A percentile compares a stretch with the other conserved stretches of the same genome.
Conservation (phyloP, 2,888 invertebrate genomes). For the Cerceris rybyensis region DNA sequence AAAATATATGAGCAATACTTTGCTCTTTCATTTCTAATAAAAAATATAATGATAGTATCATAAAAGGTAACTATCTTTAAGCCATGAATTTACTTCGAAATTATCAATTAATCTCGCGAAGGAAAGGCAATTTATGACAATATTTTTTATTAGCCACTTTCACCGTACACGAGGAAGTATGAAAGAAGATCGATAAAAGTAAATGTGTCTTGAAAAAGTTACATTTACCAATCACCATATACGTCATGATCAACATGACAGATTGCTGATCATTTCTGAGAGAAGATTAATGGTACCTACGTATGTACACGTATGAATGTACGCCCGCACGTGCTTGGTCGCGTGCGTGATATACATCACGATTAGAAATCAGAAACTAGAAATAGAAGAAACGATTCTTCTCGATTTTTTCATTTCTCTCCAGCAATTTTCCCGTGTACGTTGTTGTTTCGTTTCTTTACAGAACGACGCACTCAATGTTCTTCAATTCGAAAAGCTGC, state of each 20-base stretch:
- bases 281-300: constrained; percentile 34
- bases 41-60: no score
- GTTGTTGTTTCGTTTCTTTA: constrained; percentile 5
- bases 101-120: no score
- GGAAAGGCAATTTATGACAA: no score
- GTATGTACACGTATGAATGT: constrained; percentile 25
- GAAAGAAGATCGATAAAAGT: neutral
- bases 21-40: no score
- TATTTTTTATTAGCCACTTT: no score
- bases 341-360: constrained; percentile 1
- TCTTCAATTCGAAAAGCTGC: no score
- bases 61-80: no score
- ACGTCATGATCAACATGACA: constrained; percentile 32
- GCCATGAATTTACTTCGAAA: no score
- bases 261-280: constrained; percentile 34
- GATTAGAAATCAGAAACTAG: constrained; percentile 15
- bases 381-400: constrained; percentile 22
- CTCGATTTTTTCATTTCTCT: neutral
- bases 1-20: no score
- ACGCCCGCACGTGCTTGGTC: constrained; percentile 4
- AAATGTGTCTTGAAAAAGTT: neutral
- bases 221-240: neutral
- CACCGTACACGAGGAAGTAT: no score
- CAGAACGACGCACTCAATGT: no score
- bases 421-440: neutral